Evolutionary conservation across 2,888 invertebrate species (phyloP).

Genomic region (Drosophila mulleri): DNA sequence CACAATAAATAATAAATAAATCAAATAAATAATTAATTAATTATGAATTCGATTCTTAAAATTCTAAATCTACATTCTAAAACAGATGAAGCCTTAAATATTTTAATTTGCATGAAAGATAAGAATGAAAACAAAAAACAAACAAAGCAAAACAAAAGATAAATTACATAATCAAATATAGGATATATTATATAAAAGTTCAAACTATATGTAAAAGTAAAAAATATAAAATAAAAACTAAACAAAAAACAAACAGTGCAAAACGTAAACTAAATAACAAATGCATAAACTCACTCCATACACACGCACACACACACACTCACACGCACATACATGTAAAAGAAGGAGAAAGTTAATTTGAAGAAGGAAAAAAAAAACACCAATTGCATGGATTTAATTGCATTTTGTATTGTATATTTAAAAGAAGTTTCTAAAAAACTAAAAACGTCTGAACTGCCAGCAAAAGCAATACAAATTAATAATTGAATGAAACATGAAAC

Average conservation of each 20-base stretch:
- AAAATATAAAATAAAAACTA: not conserved
- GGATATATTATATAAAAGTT: not conserved
- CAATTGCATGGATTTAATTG: constrained; percentile 33
- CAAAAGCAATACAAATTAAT: constrained; percentile 69
- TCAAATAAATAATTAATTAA: not conserved
- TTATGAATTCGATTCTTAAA: constrained; percentile 9
- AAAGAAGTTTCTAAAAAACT: constrained; percentile 34
- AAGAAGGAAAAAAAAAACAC: constrained; percentile 22
- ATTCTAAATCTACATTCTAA: constrained; percentile 10
- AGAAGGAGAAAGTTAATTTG: constrained; percentile 16
- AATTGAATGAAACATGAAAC: constrained; percentile 30
- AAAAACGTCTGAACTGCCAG: constrained; percentile 74
- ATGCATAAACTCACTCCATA: constrained; percentile 4
- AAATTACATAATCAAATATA: constrained; percentile 10
- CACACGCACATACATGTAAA: not conserved
- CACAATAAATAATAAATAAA: not conserved
- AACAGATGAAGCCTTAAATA: constrained; percentile 14
- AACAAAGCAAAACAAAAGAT: not conserved
- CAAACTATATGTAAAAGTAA: not conserved
- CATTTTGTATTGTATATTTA: constrained; percentile 53
- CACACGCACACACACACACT: not conserved
- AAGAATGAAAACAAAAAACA: not conserved
- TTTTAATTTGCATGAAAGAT: constrained; percentile 10
- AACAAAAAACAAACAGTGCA: not conserved
- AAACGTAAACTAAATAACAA: not conserved